A percentile compares a stretch with the other conserved stretches of the same genome.
Evolutionary conservation across 2,797 vertebrate species (phyloP).

Genomic region (Manis pentadactyla): DNA sequence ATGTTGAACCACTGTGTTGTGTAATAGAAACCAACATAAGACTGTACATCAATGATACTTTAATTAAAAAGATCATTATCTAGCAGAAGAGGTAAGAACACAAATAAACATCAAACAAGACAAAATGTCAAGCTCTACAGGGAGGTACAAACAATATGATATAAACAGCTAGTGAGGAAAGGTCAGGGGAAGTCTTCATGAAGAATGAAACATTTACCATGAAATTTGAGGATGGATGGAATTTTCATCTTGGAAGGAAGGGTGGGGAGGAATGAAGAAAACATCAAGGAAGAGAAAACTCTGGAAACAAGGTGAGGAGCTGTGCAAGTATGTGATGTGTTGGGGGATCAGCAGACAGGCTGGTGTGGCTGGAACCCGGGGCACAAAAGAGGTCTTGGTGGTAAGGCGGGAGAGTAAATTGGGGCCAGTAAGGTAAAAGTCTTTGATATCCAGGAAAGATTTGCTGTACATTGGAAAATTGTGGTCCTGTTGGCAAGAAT

Average conservation of each 20-base stretch:
- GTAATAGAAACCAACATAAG: too few relatives aligned
- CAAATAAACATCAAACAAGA: neutral
- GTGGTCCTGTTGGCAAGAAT: neutral
- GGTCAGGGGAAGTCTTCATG: neutral
- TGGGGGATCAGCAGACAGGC: neutral
- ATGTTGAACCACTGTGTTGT: too few relatives aligned
- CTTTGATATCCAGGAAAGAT: neutral
- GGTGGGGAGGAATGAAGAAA: neutral
- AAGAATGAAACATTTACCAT: neutral
- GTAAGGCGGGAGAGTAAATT: neutral
- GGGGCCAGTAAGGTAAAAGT: neutral
- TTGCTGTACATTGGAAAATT: neutral
- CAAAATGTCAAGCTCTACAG: neutral
- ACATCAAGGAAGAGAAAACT: neutral
- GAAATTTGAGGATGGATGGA: neutral
- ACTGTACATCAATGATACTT: too few relatives aligned
- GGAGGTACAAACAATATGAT: neutral
- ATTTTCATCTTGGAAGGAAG: constrained; percentile 6
- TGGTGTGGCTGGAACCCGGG: neutral
- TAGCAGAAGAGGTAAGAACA: neutral
- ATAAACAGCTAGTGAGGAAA: neutral
- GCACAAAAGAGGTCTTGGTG: neutral
- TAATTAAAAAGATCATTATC: neutral
- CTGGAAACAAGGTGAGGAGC: neutral
- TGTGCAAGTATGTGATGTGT: neutral